Percentiles rank a stretch among this genome's conserved stretches.
Conservation (phyloP, 2,797 vertebrate species). For the Crocodylus rhombifer region DNA sequence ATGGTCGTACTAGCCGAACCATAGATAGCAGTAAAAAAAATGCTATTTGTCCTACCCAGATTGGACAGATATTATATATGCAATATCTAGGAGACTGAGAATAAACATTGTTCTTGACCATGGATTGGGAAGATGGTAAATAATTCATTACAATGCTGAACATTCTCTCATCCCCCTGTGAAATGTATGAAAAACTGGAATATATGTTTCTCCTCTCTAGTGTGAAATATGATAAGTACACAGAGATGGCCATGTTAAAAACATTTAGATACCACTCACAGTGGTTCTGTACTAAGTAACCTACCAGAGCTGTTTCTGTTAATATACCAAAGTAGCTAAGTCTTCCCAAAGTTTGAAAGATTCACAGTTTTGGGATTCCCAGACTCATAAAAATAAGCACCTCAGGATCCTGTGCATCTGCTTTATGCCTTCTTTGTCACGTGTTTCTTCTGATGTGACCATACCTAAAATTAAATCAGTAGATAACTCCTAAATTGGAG, state of each 20-base stretch:
- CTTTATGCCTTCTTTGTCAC: not conserved
- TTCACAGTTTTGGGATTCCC: not conserved
- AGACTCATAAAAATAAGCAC: not conserved
- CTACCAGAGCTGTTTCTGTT: not conserved
- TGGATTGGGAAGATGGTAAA: not conserved
- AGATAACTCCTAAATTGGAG: not conserved
- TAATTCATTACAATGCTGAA: not conserved
- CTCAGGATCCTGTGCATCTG: not conserved
- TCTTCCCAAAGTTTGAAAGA: not conserved
- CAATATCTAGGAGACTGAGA: not conserved
- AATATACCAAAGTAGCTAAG: not conserved
- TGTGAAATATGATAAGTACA: not conserved
- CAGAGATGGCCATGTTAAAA: not conserved
- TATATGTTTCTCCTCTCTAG: not conserved
- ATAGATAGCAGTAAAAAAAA: slow-evolving; percentile 16
- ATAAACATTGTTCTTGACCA: not conserved
- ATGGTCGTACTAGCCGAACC: not conserved
- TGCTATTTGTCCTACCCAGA: not conserved
- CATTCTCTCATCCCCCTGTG: not conserved
- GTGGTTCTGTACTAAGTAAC: not conserved
- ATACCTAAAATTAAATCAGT: not conserved
- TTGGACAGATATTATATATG: not conserved
- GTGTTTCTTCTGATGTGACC: not conserved
- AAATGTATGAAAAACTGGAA: not conserved
- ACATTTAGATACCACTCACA: not conserved